A percentile compares a stretch with the other conserved stretches of the same genome.
Conservation (phyloP, 2,888 invertebrate genomes). For the Sepioteuthis lessoniana region DNA sequence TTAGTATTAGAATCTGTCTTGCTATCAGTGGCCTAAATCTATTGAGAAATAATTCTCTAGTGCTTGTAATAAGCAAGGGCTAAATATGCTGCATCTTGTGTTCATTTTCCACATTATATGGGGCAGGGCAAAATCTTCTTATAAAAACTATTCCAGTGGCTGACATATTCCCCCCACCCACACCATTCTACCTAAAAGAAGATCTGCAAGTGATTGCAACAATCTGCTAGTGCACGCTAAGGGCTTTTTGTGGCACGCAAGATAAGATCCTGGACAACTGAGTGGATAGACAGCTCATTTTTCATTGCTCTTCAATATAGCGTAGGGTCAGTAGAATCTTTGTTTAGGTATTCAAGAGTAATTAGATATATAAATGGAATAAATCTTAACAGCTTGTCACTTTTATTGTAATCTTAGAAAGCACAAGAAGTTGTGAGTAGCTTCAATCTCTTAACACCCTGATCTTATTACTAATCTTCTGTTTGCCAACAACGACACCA, state of each 20-base stretch:
- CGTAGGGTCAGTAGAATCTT: neutral
- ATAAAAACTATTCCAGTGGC: slow-evolving; percentile 15
- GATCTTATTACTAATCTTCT: neutral
- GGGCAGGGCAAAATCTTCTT: neutral
- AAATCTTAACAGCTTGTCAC: neutral
- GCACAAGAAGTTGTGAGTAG: neutral
- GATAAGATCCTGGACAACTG: slow-evolving; percentile 7
- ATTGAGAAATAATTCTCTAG: neutral
- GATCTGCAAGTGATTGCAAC: slow-evolving; percentile 14
- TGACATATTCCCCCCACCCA: neutral
- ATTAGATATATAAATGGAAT: slow-evolving; percentile 1
- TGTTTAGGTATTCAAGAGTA: neutral
- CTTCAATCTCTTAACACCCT: neutral
- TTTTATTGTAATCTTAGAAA: neutral
- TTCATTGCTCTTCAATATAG: neutral
- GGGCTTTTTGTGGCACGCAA: slow-evolving; percentile 21
- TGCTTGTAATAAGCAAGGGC: neutral
- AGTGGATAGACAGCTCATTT: neutral
- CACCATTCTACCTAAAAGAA: neutral
- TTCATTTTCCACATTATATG: neutral
- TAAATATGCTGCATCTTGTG: neutral
- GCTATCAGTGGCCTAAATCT: neutral
- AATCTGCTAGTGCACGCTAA: neutral
- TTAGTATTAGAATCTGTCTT: neutral
- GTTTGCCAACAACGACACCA: neutral